These are phyloP conservation scores for Dasysyrphus albostriatus DNA, from an alignment of 2,888 invertebrate genomes.

Conservation along the genomic window DNA sequence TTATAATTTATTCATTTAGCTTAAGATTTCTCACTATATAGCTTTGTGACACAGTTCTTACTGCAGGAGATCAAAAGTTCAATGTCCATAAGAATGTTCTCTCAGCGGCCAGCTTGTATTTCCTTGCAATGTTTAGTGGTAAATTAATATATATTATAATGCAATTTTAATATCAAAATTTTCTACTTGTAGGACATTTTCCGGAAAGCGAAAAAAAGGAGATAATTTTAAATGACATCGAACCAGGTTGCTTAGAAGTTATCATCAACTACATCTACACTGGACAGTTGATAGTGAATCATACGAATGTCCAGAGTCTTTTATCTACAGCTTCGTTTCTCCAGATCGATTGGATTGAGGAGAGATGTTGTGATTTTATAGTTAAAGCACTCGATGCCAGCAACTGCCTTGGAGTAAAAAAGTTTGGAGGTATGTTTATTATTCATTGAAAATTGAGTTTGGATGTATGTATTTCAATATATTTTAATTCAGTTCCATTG, in stretches of 20 bases:
- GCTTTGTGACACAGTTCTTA: conserved; percentile 77
- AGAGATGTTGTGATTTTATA: conserved; percentile 78
- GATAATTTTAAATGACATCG: conserved; percentile 78
- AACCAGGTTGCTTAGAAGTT: conserved; percentile 76
- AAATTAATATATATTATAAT: neutral
- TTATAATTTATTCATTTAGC: neutral
- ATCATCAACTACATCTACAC: conserved; percentile 79
- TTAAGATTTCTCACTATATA: conserved; percentile 60
- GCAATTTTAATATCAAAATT: neutral
- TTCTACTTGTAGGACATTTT: conserved; percentile 76
- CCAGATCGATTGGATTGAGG: conserved; percentile 78
- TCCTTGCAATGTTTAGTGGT: conserved; percentile 79
- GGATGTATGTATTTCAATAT: too few species aligned
- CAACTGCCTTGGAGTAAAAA: conserved; percentile 79
- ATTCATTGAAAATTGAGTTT: too few species aligned
- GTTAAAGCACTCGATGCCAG: conserved; percentile 76
- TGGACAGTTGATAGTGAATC: conserved; percentile 76
- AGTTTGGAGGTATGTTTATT: conserved; percentile 76
- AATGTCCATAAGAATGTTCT: conserved; percentile 78
- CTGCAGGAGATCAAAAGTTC: conserved; percentile 76
- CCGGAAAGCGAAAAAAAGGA: conserved; percentile 78
- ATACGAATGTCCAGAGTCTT: conserved; percentile 77
- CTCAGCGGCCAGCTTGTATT: conserved; percentile 79
- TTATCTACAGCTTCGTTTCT: conserved; percentile 78
- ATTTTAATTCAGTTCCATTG: too few species aligned